Percentiles rank a stretch among this genome's conserved stretches.
These are phyloP conservation scores for Pteronotus mesoamericanus DNA, from an alignment of 2,797 vertebrate species.

Conservation along the genomic window DNA sequence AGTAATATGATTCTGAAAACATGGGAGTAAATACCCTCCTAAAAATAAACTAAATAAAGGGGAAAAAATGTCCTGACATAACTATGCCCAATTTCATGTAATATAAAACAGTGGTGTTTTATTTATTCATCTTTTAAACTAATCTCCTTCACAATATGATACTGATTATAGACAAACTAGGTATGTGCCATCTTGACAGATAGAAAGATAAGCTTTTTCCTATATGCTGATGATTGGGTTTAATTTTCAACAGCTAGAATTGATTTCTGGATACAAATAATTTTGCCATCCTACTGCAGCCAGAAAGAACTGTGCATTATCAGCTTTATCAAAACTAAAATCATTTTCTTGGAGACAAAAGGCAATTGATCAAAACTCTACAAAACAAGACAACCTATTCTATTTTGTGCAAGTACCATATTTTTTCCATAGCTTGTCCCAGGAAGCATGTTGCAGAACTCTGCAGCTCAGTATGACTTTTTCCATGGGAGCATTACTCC, in stretches of 20 bases:
- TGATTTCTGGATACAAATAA: slow-evolving; percentile 55
- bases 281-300: background rate
- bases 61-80: background rate
- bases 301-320: background rate
- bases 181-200: background rate
- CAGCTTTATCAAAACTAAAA: slow-evolving; percentile 58
- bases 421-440: background rate
- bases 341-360: slow-evolving; percentile 55
- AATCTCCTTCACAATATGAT: background rate
- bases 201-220: background rate
- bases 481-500: background rate
- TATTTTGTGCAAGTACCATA: background rate
- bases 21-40: background rate
- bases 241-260: slow-evolving; percentile 48
- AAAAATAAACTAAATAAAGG: background rate
- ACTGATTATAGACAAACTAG: background rate
- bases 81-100: background rate
- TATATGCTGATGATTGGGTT: background rate
- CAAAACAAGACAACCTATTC: background rate
- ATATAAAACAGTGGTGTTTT: background rate
- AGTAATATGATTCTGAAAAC: background rate
- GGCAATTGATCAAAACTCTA: slow-evolving; percentile 40
- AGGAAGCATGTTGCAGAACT: background rate
- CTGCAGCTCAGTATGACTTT: background rate
- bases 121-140: slow-evolving; percentile 26